Evolutionary conservation across 2,888 invertebrate species (phyloP).

Genomic region (Fissipunctia ypsillon): DNA sequence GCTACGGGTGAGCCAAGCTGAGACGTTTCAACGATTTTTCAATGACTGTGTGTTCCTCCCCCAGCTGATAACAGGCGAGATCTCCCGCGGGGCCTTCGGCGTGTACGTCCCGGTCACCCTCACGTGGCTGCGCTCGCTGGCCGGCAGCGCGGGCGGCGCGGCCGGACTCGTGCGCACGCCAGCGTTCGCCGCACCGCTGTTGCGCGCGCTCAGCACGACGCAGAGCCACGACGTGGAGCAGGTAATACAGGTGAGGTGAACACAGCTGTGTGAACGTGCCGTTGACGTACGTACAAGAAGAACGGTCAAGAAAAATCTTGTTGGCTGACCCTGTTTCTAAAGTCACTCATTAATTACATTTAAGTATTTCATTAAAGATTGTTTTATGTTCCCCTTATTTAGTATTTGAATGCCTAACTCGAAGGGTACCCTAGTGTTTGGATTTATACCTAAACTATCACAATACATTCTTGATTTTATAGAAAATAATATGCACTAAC

Average conservation of each 20-base stretch:
- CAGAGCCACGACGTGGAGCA: background rate
- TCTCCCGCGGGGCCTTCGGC: conserved; percentile 16
- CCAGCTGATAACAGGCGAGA: conserved; percentile 74
- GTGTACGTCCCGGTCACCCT: conserved; percentile 62
- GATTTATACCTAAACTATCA: too few relatives aligned
- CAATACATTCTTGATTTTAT: too few relatives aligned
- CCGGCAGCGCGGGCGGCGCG: conserved; percentile 57
- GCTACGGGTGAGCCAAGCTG: too few relatives aligned
- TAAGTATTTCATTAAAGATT: too few relatives aligned
- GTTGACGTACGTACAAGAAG: too few relatives aligned
- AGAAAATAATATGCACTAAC: too few relatives aligned
- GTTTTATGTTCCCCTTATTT: too few relatives aligned
- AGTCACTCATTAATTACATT: too few relatives aligned
- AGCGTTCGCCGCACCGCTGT: conserved; percentile 78
- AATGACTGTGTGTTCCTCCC: background rate
- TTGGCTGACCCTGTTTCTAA: too few relatives aligned
- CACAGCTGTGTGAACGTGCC: conserved; percentile 4
- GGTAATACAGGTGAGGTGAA: conserved; percentile 67
- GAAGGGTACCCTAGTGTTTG: too few relatives aligned
- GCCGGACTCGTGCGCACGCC: conserved; percentile 72
- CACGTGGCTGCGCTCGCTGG: conserved; percentile 70
- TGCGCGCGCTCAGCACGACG: conserved; percentile 71
- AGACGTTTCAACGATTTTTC: background rate
- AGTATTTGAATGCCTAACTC: too few relatives aligned
- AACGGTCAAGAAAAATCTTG: too few relatives aligned